phyloP scores from a whole-genome alignment of 92 coral and sea anemone species.

The Anthopleura xanthogrammica region DNA sequence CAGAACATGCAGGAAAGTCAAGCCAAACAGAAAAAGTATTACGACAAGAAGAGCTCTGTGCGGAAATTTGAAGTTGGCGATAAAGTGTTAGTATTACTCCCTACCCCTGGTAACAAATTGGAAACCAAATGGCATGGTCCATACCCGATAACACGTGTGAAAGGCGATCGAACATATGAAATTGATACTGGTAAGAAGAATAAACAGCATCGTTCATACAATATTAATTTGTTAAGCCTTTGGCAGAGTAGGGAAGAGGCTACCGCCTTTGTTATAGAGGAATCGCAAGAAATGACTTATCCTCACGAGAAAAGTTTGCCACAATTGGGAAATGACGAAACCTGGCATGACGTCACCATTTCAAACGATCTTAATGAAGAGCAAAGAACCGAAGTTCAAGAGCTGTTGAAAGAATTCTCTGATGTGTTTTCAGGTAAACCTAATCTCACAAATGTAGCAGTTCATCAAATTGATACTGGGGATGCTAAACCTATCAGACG shows the following conservation, averaged over 20 bases:
- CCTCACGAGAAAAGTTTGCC: constrained; percentile 37
- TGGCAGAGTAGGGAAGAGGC: constrained; percentile 44
- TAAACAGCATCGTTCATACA: constrained; percentile 33
- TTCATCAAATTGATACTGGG: constrained; percentile 34
- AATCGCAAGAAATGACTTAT: constrained; percentile 20
- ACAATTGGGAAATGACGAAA: constrained; percentile 22
- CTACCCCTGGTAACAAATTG: constrained; percentile 30
- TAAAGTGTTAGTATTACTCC: constrained; percentile 28
- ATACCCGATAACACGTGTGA: constrained; percentile 33
- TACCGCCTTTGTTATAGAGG: constrained; percentile 18
- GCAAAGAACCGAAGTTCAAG: constrained; percentile 8
- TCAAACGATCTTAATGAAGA: constrained; percentile 17
- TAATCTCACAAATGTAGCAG: constrained; percentile 16
- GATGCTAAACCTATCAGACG: constrained; percentile 41
- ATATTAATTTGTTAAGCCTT: constrained; percentile 34
- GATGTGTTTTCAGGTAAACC: constrained; percentile 30
- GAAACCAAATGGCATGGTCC: constrained; percentile 48
- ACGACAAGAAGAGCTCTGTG: constrained; percentile 21
- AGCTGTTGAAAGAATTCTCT: constrained; percentile 20
- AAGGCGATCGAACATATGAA: constrained; percentile 36
- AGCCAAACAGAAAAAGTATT: constrained; percentile 14
- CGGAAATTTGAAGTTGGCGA: constrained; percentile 31
- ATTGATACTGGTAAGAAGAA: constrained; percentile 27
- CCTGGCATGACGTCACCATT: constrained; percentile 31
- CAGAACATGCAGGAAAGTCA: constrained; percentile 18